phyloP scores from a whole-genome alignment of 2,797 vertebrate species.

The Podarcis lilfordi region DNA sequence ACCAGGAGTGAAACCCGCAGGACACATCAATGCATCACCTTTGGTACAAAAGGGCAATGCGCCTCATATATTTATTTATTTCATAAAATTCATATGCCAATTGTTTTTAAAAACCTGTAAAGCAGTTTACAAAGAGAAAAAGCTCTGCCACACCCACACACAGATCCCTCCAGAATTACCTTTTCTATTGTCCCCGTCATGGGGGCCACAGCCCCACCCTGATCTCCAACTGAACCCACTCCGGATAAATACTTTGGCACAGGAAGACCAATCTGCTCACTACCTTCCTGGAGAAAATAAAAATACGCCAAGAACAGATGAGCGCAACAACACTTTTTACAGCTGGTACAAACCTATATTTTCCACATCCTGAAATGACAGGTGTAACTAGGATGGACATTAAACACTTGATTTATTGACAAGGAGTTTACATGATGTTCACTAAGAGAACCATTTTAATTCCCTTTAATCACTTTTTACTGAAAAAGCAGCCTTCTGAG shows the following conservation, averaged over 20 bases:
- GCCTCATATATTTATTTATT: no score
- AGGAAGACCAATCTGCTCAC: constrained; percentile 83
- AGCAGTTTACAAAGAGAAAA: not conserved
- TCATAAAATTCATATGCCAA: no score
- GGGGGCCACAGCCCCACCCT: constrained; percentile 87
- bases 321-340: not conserved
- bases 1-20: not conserved
- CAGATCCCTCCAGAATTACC: constrained; percentile 74
- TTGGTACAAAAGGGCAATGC: no score
- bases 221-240: constrained; percentile 77
- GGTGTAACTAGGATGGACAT: not conserved
- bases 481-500: not conserved
- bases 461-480: not conserved
- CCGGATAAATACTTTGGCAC: constrained; percentile 88
- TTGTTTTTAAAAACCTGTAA: no score
- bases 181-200: constrained; percentile 98
- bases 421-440: not conserved
- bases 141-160: not conserved
- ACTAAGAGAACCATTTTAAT: constrained; percentile 8
- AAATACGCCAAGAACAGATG: constrained; percentile 13
- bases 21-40: not conserved
- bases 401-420: not conserved
- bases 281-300: constrained; percentile 82
- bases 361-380: not conserved
- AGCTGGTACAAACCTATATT: not conserved